Evolutionary conservation across 1,140 invertebrate species (phyloP).

Genomic region (Bombus soroeensis): DNA sequence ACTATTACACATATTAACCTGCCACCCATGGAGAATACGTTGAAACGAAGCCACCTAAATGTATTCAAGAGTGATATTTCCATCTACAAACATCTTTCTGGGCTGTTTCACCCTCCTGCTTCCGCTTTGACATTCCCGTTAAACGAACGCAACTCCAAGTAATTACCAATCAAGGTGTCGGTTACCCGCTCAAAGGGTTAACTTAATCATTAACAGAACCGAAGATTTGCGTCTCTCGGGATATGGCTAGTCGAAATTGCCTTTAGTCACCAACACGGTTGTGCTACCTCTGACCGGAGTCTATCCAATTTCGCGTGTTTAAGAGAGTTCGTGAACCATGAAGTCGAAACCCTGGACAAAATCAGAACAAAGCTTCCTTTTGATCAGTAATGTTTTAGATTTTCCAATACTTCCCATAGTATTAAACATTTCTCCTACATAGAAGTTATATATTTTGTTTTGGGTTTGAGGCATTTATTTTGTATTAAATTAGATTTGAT

Average conservation of each 20-base stretch:
- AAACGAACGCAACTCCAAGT: conserved; percentile 43
- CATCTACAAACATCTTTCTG: conserved; percentile 44
- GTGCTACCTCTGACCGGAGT: conserved; percentile 16
- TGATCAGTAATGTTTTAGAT: not conserved
- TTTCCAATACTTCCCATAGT: not conserved
- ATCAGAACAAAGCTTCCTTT: not conserved
- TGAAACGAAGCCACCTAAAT: conserved; percentile 71
- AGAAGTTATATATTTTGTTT: not conserved
- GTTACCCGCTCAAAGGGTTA: conserved; percentile 66
- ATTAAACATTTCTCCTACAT: not conserved
- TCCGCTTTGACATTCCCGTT: conserved; percentile 27
- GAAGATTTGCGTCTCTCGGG: conserved; percentile 55
- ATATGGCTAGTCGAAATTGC: conserved; percentile 48
- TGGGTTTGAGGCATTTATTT: too few species aligned
- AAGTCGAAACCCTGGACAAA: not conserved
- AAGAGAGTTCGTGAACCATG: not conserved
- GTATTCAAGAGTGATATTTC: conserved; percentile 55
- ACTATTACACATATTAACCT: conserved; percentile 60
- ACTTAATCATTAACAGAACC: conserved; percentile 55
- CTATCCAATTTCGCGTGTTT: conserved; percentile 27
- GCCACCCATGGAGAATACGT: conserved; percentile 18
- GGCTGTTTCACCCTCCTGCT: conserved; percentile 37
- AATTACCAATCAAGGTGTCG: conserved; percentile 69
- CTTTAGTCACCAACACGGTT: conserved; percentile 7
- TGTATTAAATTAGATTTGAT: too few species aligned